Base-by-base conservation (phyloP, 1,140 invertebrate species). In the Cecropterus lyciades region DNA sequence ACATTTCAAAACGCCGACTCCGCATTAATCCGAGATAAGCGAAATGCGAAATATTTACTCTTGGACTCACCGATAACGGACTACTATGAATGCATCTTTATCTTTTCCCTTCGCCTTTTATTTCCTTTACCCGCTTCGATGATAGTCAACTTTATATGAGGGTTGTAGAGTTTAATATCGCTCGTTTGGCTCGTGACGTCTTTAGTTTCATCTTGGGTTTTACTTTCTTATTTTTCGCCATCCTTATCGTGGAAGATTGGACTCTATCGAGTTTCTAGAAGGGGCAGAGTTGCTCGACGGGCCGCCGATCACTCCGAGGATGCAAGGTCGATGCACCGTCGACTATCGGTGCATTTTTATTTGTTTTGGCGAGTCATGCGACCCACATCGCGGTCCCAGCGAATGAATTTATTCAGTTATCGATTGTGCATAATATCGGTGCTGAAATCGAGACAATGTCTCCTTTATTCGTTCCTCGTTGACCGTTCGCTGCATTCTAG, bases 331-430 rank as follows among this genome's bases (percentile, higher is more conserved):
- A 84, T 89, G 89, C 81, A 86, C 88, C 66, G 83, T 71, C 72
- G 81, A 72, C 85, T 86, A 88, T 89, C 84, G 84, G 64, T 83
- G 83, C 82, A 88, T 86, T 89, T 89, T 89, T 91, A 88, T 91
- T 91, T 88, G 86, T 89, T 91, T 91, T 84, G 83, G 87, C 78
- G 83, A 85, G 79, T 84, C 82, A 83, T 78, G 73, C 88, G 88
- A 89, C 89, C 89, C 82, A 91, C 79, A 89, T 91, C 84, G 81
- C 73, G 77, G 73, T 72, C 75, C 70, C 73, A 64, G 37, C 72
- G 85, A 89, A 89, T 89, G 89, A 89, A 91, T 89, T 91, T 91
- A 91, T 89, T 88, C 86, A 79, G 78, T 71, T 87, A 91, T 91
- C 88, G 88, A 91, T 91, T 84, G 85, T 86, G 86, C 86, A 84